Conservation (phyloP, 2,797 vertebrate species). For the Varecia variegata region DNA sequence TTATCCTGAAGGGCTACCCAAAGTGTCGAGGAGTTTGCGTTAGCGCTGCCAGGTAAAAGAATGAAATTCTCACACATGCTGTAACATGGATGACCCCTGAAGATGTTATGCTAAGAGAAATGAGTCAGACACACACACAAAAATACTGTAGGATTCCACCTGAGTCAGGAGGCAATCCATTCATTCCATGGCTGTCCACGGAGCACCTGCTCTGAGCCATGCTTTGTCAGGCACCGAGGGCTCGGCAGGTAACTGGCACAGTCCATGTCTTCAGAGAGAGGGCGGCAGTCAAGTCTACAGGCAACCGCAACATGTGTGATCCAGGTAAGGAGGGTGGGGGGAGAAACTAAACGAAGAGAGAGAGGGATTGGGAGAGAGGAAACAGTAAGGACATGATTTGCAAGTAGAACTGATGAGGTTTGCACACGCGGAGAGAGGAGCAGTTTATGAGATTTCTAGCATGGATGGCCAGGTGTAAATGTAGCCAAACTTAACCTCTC, state of each 20-base stretch:
- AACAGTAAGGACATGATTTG: neutral
- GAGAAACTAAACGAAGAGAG: neutral
- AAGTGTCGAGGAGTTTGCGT: neutral
- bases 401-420: neutral
- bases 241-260: neutral
- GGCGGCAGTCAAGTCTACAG: neutral
- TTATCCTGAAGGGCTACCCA: neutral
- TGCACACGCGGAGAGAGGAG: neutral
- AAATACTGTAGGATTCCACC: neutral
- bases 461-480: neutral
- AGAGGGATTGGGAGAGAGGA: too few relatives aligned
- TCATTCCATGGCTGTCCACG: too few relatives aligned
- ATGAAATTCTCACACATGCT: neutral
- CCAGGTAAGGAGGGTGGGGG: neutral
- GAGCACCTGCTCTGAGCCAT: neutral
- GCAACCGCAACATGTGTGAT: rapidly evolving
- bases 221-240: neutral
- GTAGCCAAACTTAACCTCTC: neutral
- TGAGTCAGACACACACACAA: neutral
- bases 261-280: neutral
- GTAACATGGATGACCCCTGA: neutral
- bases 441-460: neutral
- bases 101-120: neutral
- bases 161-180: too few relatives aligned
- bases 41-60: neutral